Conservation (phyloP, 1,140 invertebrate genomes). For the Lutraria rhynchaena region DNA sequence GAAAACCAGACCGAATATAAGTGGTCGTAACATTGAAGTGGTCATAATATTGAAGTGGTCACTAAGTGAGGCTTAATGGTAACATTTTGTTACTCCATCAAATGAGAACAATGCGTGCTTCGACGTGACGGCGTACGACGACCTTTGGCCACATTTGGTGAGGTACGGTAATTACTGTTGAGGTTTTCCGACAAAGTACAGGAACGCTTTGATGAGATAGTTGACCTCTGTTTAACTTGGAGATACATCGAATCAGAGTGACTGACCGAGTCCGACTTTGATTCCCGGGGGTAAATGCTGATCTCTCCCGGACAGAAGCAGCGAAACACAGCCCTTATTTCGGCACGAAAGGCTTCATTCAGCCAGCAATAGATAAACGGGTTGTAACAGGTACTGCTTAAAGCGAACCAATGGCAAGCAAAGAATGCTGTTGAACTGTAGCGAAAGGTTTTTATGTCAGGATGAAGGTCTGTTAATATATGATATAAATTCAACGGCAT, state of each 20-base stretch:
- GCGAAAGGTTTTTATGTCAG: slow-evolving; percentile 70
- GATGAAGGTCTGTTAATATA: slow-evolving; percentile 83
- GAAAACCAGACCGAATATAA: too few species aligned
- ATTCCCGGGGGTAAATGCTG: slow-evolving; percentile 25
- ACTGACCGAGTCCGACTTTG: slow-evolving; percentile 28
- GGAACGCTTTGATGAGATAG: slow-evolving; percentile 14
- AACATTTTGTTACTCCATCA: too few species aligned
- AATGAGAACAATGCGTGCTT: too few species aligned
- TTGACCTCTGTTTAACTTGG: slow-evolving; percentile 22
- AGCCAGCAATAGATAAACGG: slow-evolving; percentile 85
- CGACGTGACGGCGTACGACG: too few species aligned
- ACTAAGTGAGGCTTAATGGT: too few species aligned
- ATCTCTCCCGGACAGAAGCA: slow-evolving; percentile 61
- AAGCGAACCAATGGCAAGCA: slow-evolving; percentile 84
- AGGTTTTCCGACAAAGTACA: slow-evolving; percentile 7
- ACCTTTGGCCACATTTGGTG: too few species aligned
- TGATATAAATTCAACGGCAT: slow-evolving; percentile 84
- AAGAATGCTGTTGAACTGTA: slow-evolving; percentile 81
- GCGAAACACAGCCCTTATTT: slow-evolving; percentile 73
- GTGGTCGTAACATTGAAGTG: too few species aligned
- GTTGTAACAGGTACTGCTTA: slow-evolving; percentile 85
- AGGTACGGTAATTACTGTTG: too few species aligned
- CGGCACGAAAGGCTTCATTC: slow-evolving; percentile 80
- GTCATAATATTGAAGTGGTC: too few species aligned
- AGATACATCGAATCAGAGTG: slow-evolving; percentile 42